These are phyloP conservation scores for Conomelus anceps DNA, from an alignment of 2,888 invertebrate species.

Conservation along the genomic window DNA sequence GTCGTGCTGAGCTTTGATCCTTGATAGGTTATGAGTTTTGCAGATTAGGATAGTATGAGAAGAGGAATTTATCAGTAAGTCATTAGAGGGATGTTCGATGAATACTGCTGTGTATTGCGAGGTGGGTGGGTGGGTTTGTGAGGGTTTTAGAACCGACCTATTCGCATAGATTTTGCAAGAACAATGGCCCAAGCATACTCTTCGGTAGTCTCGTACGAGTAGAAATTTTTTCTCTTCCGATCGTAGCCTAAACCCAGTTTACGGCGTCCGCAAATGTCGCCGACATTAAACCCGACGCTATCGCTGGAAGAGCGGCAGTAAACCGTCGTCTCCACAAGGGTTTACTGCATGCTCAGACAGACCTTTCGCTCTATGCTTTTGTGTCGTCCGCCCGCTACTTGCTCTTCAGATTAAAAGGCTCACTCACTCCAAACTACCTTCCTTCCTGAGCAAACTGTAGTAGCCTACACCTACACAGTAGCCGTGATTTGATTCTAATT, in stretches of 20 bases:
- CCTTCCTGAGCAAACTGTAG: neutral
- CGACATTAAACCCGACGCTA: neutral
- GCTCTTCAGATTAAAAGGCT: neutral
- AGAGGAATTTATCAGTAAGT: neutral
- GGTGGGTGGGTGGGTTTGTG: no score
- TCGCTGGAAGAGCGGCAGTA: neutral
- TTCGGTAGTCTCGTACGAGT: neutral
- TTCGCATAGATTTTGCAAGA: neutral
- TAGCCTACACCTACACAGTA: neutral
- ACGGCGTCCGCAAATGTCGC: neutral
- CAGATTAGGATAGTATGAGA: no score
- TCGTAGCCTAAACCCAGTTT: neutral
- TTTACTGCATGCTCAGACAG: neutral
- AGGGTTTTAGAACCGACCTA: neutral
- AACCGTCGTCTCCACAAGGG: neutral
- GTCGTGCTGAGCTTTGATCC: neutral
- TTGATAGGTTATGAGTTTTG: neutral
- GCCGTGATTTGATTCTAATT: neutral
- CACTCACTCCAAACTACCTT: neutral
- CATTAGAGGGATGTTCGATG: neutral
- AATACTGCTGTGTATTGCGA: no score
- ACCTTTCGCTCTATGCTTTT: neutral
- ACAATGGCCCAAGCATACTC: neutral
- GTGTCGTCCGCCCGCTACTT: neutral
- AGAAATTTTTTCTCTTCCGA: neutral